A percentile compares a stretch with the other conserved stretches of the same genome.
Evolutionary conservation across 1,140 invertebrate species (phyloP).

Genomic region (Drosophila azteca): DNA sequence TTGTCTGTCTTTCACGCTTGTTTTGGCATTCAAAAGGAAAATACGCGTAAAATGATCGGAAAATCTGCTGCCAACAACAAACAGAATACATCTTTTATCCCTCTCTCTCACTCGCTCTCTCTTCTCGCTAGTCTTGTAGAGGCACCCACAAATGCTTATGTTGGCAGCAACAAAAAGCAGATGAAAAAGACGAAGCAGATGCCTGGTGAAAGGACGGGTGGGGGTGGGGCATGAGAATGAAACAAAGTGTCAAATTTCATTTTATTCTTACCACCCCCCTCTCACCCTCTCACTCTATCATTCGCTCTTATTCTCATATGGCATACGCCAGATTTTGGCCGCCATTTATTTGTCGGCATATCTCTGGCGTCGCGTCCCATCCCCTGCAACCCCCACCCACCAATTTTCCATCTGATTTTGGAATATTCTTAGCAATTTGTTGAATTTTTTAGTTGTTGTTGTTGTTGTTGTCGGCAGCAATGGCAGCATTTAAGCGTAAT

Average conservation of each 20-base stretch:
- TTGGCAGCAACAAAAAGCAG: conserved; percentile 23
- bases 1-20: conserved; percentile 31
- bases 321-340: conserved; percentile 55
- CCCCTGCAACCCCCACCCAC: not conserved
- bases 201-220: not conserved
- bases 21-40: conserved; percentile 48
- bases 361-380: conserved; percentile 34
- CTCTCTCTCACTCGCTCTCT: too few relatives aligned
- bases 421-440: conserved; percentile 34
- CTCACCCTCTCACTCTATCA: too few relatives aligned
- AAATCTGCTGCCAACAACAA: conserved; percentile 53
- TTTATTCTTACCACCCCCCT: conserved; percentile 37
- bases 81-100: conserved; percentile 13
- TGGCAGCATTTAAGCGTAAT: conserved; percentile 23
- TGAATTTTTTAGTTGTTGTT: conserved; percentile 28
- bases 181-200: not conserved
- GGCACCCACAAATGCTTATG: conserved; percentile 28
- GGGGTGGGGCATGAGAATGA: conserved; percentile 3
- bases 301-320: conserved; percentile 1
- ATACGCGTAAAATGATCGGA: conserved; percentile 57
- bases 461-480: not conserved
- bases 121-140: not conserved
- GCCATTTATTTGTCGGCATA: conserved; percentile 65
- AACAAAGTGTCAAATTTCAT: conserved; percentile 62
- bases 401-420: conserved; percentile 3